Percentiles rank a stretch among this genome's conserved stretches.
These are phyloP conservation scores for Glyptemys insculpta DNA, from an alignment of 2,797 vertebrate genomes.

Conservation along the genomic window DNA sequence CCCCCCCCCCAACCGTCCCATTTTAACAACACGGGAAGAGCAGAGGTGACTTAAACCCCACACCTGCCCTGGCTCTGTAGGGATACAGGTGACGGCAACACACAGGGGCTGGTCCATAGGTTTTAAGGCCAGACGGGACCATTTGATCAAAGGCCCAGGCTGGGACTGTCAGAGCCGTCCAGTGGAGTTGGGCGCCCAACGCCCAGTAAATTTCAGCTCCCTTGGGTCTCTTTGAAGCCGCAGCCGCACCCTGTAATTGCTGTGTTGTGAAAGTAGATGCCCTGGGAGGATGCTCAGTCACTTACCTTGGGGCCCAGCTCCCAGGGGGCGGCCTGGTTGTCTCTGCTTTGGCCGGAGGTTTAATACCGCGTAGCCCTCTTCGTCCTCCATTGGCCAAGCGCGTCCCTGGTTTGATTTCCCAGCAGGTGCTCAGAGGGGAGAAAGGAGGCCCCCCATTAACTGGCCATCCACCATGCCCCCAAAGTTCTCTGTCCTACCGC, in stretches of 20 bases:
- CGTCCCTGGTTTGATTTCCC: neutral
- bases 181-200: rapidly evolving
- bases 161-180: neutral
- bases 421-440: too few relatives aligned
- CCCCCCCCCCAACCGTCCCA: too few relatives aligned
- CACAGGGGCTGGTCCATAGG: too few relatives aligned
- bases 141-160: neutral
- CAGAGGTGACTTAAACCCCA: too few relatives aligned
- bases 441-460: neutral
- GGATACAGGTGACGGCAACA: too few relatives aligned
- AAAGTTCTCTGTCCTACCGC: too few relatives aligned
- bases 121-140: too few relatives aligned
- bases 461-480: too few relatives aligned
- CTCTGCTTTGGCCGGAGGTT: neutral
- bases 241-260: rapidly evolving
- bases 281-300: too few relatives aligned
- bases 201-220: neutral
- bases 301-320: neutral
- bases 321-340: neutral
- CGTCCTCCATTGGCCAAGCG: neutral
- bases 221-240: neutral
- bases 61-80: too few relatives aligned
- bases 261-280: too few relatives aligned
- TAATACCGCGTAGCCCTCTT: neutral
- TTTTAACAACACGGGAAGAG: too few relatives aligned